Percentiles rank a stretch among this genome's conserved stretches.
These are phyloP conservation scores for Semotilus atromaculatus DNA, from an alignment of 2,797 vertebrate genomes.

Conservation along the genomic window DNA sequence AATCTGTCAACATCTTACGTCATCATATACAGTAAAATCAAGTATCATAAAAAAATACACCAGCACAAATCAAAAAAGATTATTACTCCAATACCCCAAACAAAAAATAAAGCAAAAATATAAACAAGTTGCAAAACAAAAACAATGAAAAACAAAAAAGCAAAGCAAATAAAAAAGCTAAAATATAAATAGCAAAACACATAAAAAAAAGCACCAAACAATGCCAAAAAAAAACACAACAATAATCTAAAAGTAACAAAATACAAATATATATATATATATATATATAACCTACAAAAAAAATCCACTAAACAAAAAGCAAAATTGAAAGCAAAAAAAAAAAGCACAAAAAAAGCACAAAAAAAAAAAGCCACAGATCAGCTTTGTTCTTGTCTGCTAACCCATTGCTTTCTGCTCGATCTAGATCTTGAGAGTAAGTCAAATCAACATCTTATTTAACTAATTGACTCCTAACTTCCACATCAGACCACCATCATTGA, in stretches of 20 bases:
- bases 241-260: background rate
- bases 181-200: background rate
- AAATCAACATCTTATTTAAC: background rate
- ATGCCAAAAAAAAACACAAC: background rate
- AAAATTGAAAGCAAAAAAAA: background rate
- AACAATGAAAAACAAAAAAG: background rate
- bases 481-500: background rate
- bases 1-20: background rate
- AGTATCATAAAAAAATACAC: background rate
- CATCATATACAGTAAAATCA: background rate
- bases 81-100: background rate
- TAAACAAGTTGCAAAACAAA: background rate
- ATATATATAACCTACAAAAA: background rate
- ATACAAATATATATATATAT: background rate
- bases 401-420: background rate
- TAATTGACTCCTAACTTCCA: background rate
- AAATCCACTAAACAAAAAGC: background rate
- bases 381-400: background rate
- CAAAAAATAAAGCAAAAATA: background rate
- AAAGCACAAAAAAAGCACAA: background rate
- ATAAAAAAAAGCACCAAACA: background rate
- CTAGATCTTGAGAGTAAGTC: background rate
- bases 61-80: background rate
- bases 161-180: background rate
- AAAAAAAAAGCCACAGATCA: background rate